phyloP scores from a whole-genome alignment of 1,140 invertebrate species.

The Drosophila subobscura region DNA sequence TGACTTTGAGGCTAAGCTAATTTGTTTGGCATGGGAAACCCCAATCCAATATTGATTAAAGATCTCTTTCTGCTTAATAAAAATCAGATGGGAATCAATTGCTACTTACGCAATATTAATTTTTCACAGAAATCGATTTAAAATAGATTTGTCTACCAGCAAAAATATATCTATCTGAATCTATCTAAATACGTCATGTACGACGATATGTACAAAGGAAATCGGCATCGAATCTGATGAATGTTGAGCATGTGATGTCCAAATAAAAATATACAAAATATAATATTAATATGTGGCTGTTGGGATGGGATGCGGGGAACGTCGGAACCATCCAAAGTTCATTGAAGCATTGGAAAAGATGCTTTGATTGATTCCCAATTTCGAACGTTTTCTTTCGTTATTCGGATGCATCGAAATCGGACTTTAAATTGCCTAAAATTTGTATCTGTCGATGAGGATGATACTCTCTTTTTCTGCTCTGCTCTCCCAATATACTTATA shows the following conservation, averaged over 20 bases:
- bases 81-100: slow-evolving; percentile 38
- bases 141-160: slow-evolving; percentile 58
- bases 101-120: slow-evolving; percentile 34
- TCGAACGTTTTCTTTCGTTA: slow-evolving; percentile 23
- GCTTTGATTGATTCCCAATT: slow-evolving; percentile 64
- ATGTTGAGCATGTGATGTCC: slow-evolving; percentile 49
- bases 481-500: slow-evolving; percentile 8
- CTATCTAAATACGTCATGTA: slow-evolving; percentile 52
- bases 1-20: slow-evolving; percentile 42
- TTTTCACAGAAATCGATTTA: slow-evolving; percentile 51
- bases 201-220: slow-evolving; percentile 23
- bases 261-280: slow-evolving; percentile 28
- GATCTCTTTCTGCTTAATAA: slow-evolving; percentile 26
- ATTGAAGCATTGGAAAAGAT: slow-evolving; percentile 38
- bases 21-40: slow-evolving; percentile 37
- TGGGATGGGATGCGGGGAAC: not conserved
- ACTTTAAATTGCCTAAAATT: slow-evolving; percentile 59
- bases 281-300: slow-evolving; percentile 9
- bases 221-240: slow-evolving; percentile 8
- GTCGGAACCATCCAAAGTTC: slow-evolving; percentile 27
- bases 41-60: slow-evolving; percentile 15
- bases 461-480: not conserved
- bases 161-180: slow-evolving; percentile 32
- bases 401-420: slow-evolving; percentile 41
- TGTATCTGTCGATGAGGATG: not conserved